These are phyloP conservation scores for Pristionchus arcanus DNA, from an alignment of 2,888 invertebrate genomes.

Conservation along the genomic window DNA sequence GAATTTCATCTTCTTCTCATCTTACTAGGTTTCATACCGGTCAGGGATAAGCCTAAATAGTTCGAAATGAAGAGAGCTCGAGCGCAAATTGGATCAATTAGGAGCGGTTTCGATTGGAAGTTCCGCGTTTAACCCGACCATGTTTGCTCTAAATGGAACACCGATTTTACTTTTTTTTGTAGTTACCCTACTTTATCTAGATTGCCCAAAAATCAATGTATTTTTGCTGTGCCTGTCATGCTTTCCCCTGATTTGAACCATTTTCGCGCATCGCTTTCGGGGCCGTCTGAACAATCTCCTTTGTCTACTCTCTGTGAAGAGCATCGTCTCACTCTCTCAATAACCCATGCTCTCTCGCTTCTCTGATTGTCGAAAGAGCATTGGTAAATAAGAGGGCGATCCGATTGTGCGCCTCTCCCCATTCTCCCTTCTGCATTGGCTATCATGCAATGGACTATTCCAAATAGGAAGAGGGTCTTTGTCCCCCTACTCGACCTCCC, in stretches of 20 bases:
- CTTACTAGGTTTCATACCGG: neutral
- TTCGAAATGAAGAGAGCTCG: neutral
- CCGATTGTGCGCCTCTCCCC: no score
- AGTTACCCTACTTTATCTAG: neutral
- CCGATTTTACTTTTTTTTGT: no score
- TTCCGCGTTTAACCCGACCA: neutral
- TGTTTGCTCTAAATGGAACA: neutral
- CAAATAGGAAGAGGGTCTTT: neutral
- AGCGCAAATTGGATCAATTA: neutral
- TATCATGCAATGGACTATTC: neutral
- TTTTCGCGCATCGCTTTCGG: neutral
- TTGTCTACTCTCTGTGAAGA: no score
- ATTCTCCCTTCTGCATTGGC: neutral
- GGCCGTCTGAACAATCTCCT: constrained; percentile 4
- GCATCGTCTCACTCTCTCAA: neutral
- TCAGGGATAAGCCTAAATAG: neutral
- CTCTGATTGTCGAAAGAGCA: no score
- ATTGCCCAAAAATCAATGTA: neutral
- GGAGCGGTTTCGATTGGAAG: neutral
- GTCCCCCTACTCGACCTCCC: neutral
- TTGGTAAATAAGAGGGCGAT: no score
- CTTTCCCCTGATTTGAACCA: neutral
- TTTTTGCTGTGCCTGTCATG: neutral
- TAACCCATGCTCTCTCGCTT: no score
- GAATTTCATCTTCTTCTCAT: no score